Evolutionary conservation across 1,140 invertebrate genomes (phyloP).

Genomic region (Lepidostoma basale): DNA sequence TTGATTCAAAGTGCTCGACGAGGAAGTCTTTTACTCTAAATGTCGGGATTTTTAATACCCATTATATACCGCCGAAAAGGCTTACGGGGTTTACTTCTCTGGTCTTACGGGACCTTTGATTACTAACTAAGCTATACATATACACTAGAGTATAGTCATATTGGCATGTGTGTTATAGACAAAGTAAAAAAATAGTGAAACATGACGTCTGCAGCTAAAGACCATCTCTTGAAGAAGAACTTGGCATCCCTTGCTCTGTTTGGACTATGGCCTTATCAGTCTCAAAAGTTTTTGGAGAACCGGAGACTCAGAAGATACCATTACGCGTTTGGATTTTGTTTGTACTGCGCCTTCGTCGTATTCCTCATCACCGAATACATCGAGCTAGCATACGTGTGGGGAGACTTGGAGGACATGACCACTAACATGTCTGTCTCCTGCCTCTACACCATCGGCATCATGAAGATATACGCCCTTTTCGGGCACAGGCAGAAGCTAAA

Average conservation of each 20-base stretch:
- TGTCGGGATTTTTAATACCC: too few species aligned
- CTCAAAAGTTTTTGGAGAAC: conserved; percentile 34
- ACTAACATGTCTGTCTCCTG: conserved; percentile 44
- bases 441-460: conserved; percentile 38
- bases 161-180: too few species aligned
- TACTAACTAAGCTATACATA: too few species aligned
- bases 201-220: too few species aligned
- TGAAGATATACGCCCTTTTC: conserved; percentile 43
- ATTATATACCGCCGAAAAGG: too few species aligned
- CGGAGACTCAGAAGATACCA: conserved; percentile 22
- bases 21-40: too few species aligned
- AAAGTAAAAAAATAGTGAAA: too few species aligned
- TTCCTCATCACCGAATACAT: conserved; percentile 45
- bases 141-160: too few species aligned
- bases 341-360: conserved; percentile 35
- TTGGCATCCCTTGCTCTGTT: conserved; percentile 39
- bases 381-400: conserved; percentile 42
- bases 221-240: conserved; percentile 37
- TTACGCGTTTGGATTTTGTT: conserved; percentile 25
- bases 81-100: too few species aligned
- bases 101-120: too few species aligned
- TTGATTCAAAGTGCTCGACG: too few species aligned
- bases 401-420: conserved; percentile 44
- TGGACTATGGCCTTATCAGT: conserved; percentile 43
- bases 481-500: conserved; percentile 31